Conservation (phyloP, 2,797 vertebrate species). For the Clarias pachynema region DNA sequence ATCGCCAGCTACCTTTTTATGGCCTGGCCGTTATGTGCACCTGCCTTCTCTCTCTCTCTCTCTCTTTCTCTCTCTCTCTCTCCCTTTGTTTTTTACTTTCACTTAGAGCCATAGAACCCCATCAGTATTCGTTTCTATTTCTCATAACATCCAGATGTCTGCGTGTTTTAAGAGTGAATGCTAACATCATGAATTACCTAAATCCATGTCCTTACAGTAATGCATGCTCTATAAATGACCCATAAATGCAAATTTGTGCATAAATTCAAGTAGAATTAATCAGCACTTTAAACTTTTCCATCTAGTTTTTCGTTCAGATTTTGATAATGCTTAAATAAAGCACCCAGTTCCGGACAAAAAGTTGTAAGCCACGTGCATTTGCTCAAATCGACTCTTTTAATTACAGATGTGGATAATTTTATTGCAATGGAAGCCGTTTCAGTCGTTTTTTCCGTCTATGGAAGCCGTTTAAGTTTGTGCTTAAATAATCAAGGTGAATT, state of each 20-base stretch:
- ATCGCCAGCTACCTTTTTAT: conserved; percentile 72
- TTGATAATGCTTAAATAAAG: background rate
- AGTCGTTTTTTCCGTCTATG: background rate
- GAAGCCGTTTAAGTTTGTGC: background rate
- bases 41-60: conserved; percentile 12
- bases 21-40: conserved; percentile 53
- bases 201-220: conserved; percentile 5
- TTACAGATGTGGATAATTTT: background rate
- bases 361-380: background rate
- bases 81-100: conserved; percentile 10
- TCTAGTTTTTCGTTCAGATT: background rate
- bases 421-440: background rate
- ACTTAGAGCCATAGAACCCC: conserved; percentile 46
- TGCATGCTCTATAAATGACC: background rate
- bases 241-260: background rate
- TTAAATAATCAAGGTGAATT: background rate
- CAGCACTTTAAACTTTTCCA: background rate
- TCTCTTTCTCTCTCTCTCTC: conserved; percentile 1
- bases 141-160: background rate
- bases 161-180: background rate
- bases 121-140: conserved; percentile 48
- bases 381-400: background rate
- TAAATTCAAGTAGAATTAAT: background rate
- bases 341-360: background rate
- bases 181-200: background rate